These are phyloP conservation scores for Toxostoma redivivum DNA, from an alignment of 2,113 vertebrate species.

Conservation along the genomic window DNA sequence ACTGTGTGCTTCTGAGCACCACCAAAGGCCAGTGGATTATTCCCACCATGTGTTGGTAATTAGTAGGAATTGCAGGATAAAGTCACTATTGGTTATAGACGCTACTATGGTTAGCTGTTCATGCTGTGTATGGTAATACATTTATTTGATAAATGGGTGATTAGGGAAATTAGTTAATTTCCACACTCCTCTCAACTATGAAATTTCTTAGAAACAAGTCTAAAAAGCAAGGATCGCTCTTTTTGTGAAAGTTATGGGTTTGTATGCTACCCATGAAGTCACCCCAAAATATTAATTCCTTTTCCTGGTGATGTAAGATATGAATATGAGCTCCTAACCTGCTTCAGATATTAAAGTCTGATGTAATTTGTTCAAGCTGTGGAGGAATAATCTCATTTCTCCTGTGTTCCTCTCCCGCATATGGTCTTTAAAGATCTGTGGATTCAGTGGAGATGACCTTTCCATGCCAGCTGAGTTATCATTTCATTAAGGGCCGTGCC, in stretches of 20 bases:
- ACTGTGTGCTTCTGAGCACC: background rate
- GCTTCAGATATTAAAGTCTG: background rate
- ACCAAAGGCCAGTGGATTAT: background rate
- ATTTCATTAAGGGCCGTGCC: background rate
- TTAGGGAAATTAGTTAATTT: background rate
- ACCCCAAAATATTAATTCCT: background rate
- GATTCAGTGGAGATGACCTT: background rate
- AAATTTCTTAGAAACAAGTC: background rate
- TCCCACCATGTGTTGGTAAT: background rate
- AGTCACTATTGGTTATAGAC: background rate
- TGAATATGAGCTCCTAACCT: background rate
- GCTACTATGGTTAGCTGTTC: background rate
- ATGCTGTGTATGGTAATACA: background rate
- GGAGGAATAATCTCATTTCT: background rate
- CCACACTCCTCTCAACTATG: background rate
- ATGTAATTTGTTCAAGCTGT: background rate
- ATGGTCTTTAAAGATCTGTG: background rate
- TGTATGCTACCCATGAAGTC: background rate
- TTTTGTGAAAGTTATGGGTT: background rate
- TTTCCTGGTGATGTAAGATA: background rate
- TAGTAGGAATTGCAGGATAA: background rate
- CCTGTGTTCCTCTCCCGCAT: background rate
- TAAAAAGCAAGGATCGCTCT: background rate
- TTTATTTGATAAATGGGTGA: background rate
- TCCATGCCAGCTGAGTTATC: background rate